Percentiles rank a stretch among this genome's conserved stretches.
Evolutionary conservation across 2,797 vertebrate species (phyloP).

Genomic region (Brotula barbata): DNA sequence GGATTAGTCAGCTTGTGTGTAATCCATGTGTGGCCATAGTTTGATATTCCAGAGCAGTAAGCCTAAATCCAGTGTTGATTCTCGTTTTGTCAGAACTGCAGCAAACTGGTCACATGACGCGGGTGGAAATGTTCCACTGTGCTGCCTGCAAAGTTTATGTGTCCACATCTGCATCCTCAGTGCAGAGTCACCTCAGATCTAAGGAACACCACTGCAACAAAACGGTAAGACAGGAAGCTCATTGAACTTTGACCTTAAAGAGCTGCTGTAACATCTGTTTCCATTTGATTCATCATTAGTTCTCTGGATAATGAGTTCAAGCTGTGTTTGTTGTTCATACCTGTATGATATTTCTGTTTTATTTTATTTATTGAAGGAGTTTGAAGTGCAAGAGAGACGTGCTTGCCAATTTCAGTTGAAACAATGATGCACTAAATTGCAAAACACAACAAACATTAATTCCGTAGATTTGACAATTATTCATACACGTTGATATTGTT

Average conservation of each 20-base stretch:
- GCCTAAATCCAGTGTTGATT: not conserved
- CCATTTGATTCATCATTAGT: no score
- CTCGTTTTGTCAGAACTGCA: constrained; percentile 61
- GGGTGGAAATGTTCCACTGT: constrained; percentile 70
- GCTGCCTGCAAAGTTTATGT: constrained; percentile 59
- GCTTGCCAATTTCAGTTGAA: constrained; percentile 67
- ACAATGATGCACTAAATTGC: no score
- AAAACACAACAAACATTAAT: no score
- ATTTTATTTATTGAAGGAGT: constrained; percentile 49
- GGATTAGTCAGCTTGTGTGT: not conserved
- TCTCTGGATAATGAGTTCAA: not conserved
- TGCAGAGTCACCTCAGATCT: constrained; percentile 67
- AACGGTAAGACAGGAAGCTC: constrained; percentile 44
- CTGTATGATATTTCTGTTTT: not conserved
- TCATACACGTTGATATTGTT: no score
- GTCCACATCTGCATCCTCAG: constrained; percentile 53
- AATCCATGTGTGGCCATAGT: not conserved
- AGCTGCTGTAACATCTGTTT: not conserved
- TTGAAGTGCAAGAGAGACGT: constrained; percentile 53
- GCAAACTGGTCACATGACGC: constrained; percentile 71
- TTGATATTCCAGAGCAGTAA: not conserved
- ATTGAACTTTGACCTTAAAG: not conserved
- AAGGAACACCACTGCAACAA: constrained; percentile 61
- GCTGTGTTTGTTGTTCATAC: no score
- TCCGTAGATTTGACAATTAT: no score